Evolutionary conservation across 1,140 invertebrate genomes (phyloP).

Genomic region (Drosophila punjabiensis): DNA sequence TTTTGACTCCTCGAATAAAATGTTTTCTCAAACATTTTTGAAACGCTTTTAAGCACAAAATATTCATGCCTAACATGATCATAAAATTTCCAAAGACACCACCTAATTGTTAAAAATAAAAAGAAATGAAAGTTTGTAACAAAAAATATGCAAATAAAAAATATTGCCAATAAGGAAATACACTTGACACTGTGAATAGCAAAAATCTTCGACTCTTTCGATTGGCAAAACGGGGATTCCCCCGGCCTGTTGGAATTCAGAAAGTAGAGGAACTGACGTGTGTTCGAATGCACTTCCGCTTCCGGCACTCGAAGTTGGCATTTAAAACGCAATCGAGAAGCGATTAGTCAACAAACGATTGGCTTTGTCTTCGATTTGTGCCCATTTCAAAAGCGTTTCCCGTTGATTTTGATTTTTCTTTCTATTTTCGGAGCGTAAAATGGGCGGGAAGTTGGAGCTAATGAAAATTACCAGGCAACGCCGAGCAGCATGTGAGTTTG

Average conservation of each 20-base stretch:
- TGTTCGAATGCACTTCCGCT: conserved; percentile 65
- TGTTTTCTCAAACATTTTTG: background rate
- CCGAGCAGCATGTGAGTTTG: conserved; percentile 21
- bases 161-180: background rate
- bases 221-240: background rate
- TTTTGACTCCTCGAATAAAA: background rate
- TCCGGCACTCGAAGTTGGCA: conserved; percentile 53
- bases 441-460: conserved; percentile 36
- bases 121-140: fast-evolving
- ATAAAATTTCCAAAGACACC: background rate
- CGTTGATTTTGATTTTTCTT: background rate
- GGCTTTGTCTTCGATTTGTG: conserved; percentile 41
- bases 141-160: background rate
- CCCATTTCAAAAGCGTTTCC: conserved; percentile 7
- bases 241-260: background rate
- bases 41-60: background rate
- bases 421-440: background rate
- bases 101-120: background rate
- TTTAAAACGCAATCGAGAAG: conserved; percentile 68
- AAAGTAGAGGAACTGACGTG: background rate
- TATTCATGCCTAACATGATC: background rate
- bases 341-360: conserved; percentile 68
- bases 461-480: conserved; percentile 57
- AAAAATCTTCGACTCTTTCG: background rate
- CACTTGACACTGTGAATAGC: background rate